These are phyloP conservation scores for Delia radicum DNA, from an alignment of 1,140 invertebrate genomes.

Conservation along the genomic window DNA sequence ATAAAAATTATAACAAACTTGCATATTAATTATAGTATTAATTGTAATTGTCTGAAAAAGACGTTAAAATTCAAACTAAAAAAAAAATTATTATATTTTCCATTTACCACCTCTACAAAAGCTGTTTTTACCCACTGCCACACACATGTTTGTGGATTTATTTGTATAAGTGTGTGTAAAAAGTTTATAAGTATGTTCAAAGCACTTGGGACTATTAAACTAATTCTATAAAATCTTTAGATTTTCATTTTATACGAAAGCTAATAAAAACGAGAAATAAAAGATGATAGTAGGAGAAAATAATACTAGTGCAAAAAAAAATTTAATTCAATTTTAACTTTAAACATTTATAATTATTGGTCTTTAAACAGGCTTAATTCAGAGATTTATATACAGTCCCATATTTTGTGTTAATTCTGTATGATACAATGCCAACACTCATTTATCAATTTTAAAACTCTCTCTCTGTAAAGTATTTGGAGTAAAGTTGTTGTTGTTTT, in stretches of 20 bases:
- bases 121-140: too few species aligned
- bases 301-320: not conserved
- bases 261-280: not conserved
- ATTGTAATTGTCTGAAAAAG: too few species aligned
- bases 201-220: constrained; percentile 21
- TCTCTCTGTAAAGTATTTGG: not conserved
- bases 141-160: too few species aligned
- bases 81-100: too few species aligned
- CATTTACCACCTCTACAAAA: too few species aligned
- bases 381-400: not conserved
- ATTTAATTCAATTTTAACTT: not conserved
- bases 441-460: constrained; percentile 17
- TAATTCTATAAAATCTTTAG: constrained; percentile 13
- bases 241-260: not conserved
- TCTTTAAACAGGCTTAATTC: not conserved
- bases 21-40: too few species aligned
- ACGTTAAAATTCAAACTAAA: too few species aligned
- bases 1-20: too few species aligned
- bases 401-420: not conserved
- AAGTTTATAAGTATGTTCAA: not conserved
- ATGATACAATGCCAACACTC: not conserved
- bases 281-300: not conserved
- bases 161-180: not conserved
- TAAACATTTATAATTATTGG: not conserved
- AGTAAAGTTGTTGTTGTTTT: not conserved